phyloP scores from a whole-genome alignment of 2,113 vertebrate species.

The Gallinago media region DNA sequence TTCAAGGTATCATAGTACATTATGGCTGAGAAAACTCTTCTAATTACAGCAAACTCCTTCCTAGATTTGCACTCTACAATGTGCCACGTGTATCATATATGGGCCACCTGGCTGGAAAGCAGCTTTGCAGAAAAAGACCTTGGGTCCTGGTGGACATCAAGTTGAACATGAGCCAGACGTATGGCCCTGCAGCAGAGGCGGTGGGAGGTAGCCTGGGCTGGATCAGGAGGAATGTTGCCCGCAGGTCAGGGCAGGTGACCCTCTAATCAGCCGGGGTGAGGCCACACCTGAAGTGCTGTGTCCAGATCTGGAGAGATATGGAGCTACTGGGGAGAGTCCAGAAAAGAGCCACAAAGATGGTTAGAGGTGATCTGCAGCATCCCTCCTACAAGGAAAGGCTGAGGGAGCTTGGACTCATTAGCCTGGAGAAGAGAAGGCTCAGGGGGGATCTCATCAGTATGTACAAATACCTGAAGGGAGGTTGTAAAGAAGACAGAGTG shows the following conservation, averaged over 20 bases:
- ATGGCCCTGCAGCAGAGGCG: neutral
- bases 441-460: neutral
- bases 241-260: neutral
- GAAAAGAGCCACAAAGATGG: neutral
- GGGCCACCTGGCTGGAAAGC: neutral
- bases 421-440: neutral
- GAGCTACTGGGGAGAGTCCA: neutral
- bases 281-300: neutral
- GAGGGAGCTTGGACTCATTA: neutral
- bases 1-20: neutral
- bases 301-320: neutral
- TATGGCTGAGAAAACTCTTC: neutral
- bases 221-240: neutral
- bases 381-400: neutral
- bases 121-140: neutral
- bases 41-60: neutral
- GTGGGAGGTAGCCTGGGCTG: neutral
- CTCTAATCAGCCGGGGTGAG: neutral
- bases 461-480: neutral
- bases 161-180: neutral
- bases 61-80: neutral
- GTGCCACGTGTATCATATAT: neutral
- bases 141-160: neutral
- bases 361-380: neutral
- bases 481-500: neutral